phyloP scores from a whole-genome alignment of 2,113 vertebrate species.

The Fregata magnificens region DNA sequence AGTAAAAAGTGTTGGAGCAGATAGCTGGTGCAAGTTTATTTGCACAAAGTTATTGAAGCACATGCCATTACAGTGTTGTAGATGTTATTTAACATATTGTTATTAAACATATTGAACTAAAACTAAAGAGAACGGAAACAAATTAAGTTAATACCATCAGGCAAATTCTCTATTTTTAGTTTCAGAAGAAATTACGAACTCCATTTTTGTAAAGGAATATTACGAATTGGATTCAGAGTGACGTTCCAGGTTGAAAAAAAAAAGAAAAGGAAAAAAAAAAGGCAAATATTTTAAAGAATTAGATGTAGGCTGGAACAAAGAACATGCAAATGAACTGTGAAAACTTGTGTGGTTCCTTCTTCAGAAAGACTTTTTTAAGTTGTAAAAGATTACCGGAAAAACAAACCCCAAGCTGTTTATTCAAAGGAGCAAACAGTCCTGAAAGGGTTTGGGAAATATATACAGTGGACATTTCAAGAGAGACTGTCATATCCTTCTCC shows the following conservation, averaged over 20 bases:
- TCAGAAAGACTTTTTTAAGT: conserved; percentile 4
- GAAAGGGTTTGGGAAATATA: conserved; percentile 57
- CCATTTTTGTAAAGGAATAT: neutral
- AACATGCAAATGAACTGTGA: neutral
- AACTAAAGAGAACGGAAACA: neutral
- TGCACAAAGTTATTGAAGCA: neutral
- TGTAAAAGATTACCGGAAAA: conserved; percentile 35
- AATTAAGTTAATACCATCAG: neutral
- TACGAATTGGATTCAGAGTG: neutral
- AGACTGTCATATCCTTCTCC: conserved; percentile 57
- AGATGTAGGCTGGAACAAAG: neutral
- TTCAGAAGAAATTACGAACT: neutral
- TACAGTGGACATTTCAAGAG: conserved; percentile 57
- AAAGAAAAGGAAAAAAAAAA: neutral
- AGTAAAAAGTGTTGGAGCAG: neutral
- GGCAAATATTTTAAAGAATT: neutral
- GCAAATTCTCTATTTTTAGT: neutral
- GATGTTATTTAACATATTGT: neutral
- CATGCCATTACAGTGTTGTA: neutral
- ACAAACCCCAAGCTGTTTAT: conserved; percentile 52
- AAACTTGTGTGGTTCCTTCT: conserved; percentile 6
- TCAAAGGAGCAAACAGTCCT: conserved; percentile 58
- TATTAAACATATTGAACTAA: neutral
- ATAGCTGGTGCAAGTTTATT: neutral
- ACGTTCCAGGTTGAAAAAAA: neutral